A percentile compares a stretch with the other conserved stretches of the same genome.
Conservation (phyloP, 2,113 vertebrate species). For the Neolamprologus sp. region DNA sequence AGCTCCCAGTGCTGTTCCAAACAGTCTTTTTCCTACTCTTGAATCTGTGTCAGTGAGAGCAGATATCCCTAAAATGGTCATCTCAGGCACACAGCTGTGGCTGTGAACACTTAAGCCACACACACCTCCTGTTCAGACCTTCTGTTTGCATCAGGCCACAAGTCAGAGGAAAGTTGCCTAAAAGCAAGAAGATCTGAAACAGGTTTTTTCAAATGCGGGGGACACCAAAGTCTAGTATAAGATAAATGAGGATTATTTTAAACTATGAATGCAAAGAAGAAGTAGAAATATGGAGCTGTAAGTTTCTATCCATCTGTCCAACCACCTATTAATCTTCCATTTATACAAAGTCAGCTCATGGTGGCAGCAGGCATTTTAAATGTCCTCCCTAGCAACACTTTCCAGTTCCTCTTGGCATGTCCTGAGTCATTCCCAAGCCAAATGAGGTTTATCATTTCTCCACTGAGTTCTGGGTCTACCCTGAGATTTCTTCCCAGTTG, state of each 20-base stretch:
- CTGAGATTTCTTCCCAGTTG: neutral
- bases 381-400: neutral
- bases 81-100: neutral
- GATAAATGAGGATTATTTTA: neutral
- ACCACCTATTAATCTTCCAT: neutral
- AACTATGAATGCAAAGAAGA: neutral
- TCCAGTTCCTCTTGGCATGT: neutral
- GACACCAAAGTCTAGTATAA: neutral
- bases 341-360: neutral
- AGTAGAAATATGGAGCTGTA: neutral
- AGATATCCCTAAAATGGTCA: neutral
- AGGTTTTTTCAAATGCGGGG: fast-evolving
- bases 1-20: neutral
- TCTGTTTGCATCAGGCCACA: neutral
- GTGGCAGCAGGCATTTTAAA: neutral
- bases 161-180: neutral
- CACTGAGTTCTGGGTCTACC: neutral
- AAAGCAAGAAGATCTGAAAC: neutral
- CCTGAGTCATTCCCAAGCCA: neutral
- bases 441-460: neutral
- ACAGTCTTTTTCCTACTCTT: neutral
- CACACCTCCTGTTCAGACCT: neutral
- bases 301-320: neutral
- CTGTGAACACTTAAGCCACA: neutral
- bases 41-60: neutral